Evolutionary conservation across 92 coral and sea anemone species (phyloP).

Genomic region (Montipora capitata): DNA sequence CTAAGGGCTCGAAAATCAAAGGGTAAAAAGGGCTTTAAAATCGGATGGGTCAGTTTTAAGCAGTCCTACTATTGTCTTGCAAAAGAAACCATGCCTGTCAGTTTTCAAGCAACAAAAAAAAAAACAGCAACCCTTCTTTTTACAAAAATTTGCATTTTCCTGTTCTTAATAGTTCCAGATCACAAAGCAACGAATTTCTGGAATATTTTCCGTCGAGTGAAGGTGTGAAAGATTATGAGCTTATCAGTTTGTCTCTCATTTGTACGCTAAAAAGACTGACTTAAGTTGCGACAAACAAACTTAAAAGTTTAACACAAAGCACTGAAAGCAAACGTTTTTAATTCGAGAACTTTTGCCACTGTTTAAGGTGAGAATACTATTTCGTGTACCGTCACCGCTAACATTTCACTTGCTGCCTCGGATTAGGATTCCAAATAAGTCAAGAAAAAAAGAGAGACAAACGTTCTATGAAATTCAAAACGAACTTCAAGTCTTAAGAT

Average conservation of each 20-base stretch:
- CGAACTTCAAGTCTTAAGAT: background rate
- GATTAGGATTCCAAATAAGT: background rate
- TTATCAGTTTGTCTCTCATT: background rate
- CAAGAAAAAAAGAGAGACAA: background rate
- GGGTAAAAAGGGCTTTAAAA: conserved; percentile 3
- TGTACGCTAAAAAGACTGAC: background rate
- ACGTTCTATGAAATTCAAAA: background rate
- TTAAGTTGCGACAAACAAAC: background rate
- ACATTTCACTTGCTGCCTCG: background rate
- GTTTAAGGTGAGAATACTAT: too few species aligned
- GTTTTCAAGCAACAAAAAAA: conserved; percentile 17
- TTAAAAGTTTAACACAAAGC: too few species aligned
- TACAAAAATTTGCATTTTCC: conserved; percentile 42
- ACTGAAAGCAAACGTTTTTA: background rate
- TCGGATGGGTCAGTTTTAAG: conserved; percentile 3
- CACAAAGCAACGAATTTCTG: conserved; percentile 39
- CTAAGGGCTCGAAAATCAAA: background rate
- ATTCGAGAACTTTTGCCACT: background rate
- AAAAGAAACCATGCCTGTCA: conserved; percentile 29
- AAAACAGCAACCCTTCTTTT: background rate
- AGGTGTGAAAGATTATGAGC: conserved; percentile 4
- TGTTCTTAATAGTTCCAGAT: background rate
- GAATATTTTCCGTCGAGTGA: conserved; percentile 17
- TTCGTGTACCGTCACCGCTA: background rate
- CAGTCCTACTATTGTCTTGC: conserved; percentile 2